Conservation (phyloP, 1,140 invertebrate species). For the Drosophila albomicans region DNA sequence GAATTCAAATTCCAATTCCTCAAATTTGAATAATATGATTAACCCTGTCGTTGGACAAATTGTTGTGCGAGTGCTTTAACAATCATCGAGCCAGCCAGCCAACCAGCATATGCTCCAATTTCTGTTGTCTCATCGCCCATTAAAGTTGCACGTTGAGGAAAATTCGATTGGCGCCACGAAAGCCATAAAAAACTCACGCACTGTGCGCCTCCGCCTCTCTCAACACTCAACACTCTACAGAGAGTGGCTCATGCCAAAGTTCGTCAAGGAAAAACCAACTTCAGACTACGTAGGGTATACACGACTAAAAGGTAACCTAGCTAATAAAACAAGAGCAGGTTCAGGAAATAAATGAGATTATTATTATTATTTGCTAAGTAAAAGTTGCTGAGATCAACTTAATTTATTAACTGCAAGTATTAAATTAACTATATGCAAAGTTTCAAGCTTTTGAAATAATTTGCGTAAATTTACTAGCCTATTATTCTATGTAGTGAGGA, state of each 20-base stretch:
- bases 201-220: conserved; percentile 15
- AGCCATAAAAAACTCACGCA: conserved; percentile 67
- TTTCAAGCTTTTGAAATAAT: too few relatives aligned
- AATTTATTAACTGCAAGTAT: too few relatives aligned
- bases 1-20: conserved; percentile 3
- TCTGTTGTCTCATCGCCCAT: conserved; percentile 52
- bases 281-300: not conserved
- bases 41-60: conserved; percentile 37
- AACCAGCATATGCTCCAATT: conserved; percentile 32
- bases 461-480: too few relatives aligned
- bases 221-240: not conserved
- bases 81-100: conserved; percentile 6
- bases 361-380: not conserved
- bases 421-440: too few relatives aligned
- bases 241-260: conserved; percentile 23
- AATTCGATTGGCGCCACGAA: conserved; percentile 74
- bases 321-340: too few relatives aligned
- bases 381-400: too few relatives aligned
- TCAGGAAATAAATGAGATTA: not conserved
- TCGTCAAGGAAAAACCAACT: conserved; percentile 39
- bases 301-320: conserved; percentile 1
- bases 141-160: conserved; percentile 44
- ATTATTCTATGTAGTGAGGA: too few relatives aligned
- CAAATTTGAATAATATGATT: conserved; percentile 33
- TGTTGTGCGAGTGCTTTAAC: conserved; percentile 1